Evolutionary conservation across 2,113 vertebrate species (phyloP), one percentile per base, ranked within the genome.

Genomic region (Saguinus imperator): DNA sequence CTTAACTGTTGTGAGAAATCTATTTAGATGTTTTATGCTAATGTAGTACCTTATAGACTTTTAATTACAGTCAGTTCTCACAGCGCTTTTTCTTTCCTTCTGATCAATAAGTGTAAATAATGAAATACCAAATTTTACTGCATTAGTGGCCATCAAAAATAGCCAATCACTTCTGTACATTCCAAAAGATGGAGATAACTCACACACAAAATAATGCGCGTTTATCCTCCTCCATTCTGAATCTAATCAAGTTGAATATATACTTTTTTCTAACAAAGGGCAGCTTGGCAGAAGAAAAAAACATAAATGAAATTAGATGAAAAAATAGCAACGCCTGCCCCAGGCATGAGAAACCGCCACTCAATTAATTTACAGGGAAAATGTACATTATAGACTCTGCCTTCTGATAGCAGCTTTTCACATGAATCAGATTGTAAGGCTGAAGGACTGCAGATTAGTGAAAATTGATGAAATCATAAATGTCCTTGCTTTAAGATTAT

Each of bases 281-380:
- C 87, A 95, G 35, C 48, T 75, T 93, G 80, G 76, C 90, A 87
- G 76, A 89, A 96, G 50, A 97, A 96, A 32, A 92, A 73, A 85
- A 57, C 43, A 32, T 32, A 98, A 97, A 97, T 89, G 43, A 98
- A 87, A 97, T 83, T 16, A 97, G 89, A 96, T 94, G 79, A 97
- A 97, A 73, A 98, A 96, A 97, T 50, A 98, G 84, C 89, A 70
- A 95, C 89, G 90, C 16, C 75, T 95, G 94, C 97, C 94, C 82
- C 82, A 96, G 97, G 97, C 97, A 96, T 77, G 81, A 97, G 98
- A 83, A 94, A 91, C 40, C 95, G 97, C 93, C 97, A 98, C 92
- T 98, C 94, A 96, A 98, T 98, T 95, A 97, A 98, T 99, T 98
- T 96, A 94, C 88, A 95, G 91, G 91, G 94, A 96, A 98, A 98